A percentile compares a stretch with the other conserved stretches of the same genome.
These are phyloP conservation scores for Tympanoctomys barrerae DNA, from an alignment of 2,797 vertebrate genomes.

Conservation along the genomic window DNA sequence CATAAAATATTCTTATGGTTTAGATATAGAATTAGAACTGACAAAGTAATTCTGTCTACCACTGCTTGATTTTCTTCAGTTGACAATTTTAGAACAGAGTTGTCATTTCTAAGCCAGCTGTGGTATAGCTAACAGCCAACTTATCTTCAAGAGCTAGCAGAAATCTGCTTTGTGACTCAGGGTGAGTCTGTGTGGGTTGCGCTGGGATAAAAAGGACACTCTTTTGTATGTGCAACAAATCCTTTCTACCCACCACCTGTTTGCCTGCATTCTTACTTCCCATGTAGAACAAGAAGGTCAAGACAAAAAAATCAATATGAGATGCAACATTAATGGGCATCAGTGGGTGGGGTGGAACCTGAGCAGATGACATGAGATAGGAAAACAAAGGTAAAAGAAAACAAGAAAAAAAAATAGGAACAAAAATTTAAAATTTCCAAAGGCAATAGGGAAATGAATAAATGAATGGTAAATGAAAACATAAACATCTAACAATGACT, in stretches of 20 bases:
- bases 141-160: background rate
- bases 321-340: background rate
- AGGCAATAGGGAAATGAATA: background rate
- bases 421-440: conserved; percentile 26
- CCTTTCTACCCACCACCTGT: conserved; percentile 50
- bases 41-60: conserved; percentile 40
- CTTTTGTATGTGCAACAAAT: conserved; percentile 47
- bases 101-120: conserved; percentile 19
- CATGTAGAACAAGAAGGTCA: conserved; percentile 14
- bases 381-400: conserved; percentile 40
- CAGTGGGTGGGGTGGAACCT: background rate
- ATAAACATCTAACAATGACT: background rate
- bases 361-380: background rate
- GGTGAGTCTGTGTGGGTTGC: conserved; percentile 29
- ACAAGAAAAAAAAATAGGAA: background rate
- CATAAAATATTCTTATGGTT: conserved; percentile 44
- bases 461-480: background rate
- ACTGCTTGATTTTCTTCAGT: conserved; percentile 2
- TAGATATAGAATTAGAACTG: background rate
- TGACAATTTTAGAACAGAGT: conserved; percentile 34
- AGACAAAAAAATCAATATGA: conserved; percentile 25
- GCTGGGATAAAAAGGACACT: conserved; percentile 6
- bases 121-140: conserved; percentile 42
- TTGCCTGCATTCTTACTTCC: conserved; percentile 37
- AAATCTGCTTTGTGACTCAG: conserved; percentile 29